Conservation (phyloP, 92 coral and sea anemone genomes). For the Epizoanthus illoricatus region DNA sequence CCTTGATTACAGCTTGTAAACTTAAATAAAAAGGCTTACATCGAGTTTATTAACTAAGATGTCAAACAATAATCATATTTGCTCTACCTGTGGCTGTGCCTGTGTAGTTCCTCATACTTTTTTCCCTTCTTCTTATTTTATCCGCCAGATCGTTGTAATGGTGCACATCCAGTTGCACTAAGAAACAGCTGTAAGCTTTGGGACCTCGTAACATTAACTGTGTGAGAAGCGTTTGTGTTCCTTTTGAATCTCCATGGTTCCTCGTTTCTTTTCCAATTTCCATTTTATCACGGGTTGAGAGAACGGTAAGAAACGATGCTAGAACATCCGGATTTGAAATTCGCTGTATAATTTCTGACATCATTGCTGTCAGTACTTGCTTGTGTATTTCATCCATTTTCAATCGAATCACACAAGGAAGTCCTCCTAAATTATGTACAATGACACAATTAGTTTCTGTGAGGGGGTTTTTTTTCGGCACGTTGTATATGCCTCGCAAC, state of each 20-base stretch:
- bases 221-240: conserved; percentile 4
- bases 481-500: no score
- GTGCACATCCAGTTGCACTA: background rate
- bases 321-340: conserved; percentile 11
- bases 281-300: background rate
- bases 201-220: conserved; percentile 15
- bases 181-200: background rate
- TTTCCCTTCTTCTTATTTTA: background rate
- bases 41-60: no score
- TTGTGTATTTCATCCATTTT: conserved; percentile 12
- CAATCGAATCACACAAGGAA: no score
- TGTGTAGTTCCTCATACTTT: background rate
- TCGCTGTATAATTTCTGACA: background rate
- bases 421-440: no score
- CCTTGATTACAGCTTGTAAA: no score
- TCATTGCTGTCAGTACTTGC: background rate
- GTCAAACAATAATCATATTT: no score
- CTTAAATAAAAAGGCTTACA: no score
- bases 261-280: background rate
- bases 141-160: background rate
- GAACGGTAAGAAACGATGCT: background rate
- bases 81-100: background rate
- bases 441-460: no score
- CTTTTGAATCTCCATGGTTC: background rate
- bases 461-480: no score